Conservation (phyloP, 2,797 vertebrate genomes). For the Leontopithecus rosalia region DNA sequence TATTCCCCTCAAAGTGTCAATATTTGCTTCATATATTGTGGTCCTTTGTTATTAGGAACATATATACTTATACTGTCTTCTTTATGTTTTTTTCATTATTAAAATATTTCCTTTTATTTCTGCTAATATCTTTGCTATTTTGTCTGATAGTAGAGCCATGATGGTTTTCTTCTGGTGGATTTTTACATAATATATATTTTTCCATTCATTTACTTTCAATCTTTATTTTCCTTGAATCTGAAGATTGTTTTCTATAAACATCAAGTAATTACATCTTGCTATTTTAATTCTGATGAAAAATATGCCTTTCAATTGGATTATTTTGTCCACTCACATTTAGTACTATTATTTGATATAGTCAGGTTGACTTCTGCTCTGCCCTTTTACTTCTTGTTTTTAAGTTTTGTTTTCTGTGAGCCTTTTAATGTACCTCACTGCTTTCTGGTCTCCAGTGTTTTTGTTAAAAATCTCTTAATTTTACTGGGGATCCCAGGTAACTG, state of each 20-base stretch:
- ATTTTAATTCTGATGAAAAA: not conserved
- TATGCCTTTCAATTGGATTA: not conserved
- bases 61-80: not conserved
- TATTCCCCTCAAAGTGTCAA: not conserved
- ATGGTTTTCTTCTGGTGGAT: not conserved
- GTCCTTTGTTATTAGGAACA: not conserved
- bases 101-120: not conserved
- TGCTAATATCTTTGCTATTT: not conserved
- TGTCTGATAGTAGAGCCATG: not conserved
- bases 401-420: not conserved
- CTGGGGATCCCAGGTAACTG: not conserved
- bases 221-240: not conserved
- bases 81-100: not conserved
- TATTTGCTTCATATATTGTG: not conserved
- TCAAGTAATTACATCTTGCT: not conserved
- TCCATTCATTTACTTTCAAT: not conserved
- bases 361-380: not conserved
- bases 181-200: not conserved
- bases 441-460: not conserved
- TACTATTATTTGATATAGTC: not conserved
- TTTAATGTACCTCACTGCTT: not conserved
- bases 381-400: not conserved
- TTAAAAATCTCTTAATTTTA: not conserved
- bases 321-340: not conserved
- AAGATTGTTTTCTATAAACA: not conserved